phyloP scores from a whole-genome alignment of 2,888 invertebrate species.

The Euzetes globulus region DNA sequence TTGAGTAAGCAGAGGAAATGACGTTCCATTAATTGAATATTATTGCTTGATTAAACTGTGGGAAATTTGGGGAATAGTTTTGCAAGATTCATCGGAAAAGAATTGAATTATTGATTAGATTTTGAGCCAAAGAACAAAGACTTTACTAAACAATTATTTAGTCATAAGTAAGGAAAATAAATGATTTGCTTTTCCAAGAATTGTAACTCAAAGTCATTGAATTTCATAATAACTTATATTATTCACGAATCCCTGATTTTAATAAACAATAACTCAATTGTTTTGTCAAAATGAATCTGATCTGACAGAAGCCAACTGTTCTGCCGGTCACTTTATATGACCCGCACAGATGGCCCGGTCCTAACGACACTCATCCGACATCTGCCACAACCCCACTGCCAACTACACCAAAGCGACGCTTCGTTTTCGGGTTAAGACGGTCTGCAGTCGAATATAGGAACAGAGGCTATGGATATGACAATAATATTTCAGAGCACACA shows the following conservation, averaged over 20 bases:
- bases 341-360: constrained; percentile 12
- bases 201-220: not conserved
- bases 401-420: not conserved
- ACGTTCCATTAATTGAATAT: no score
- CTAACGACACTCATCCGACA: constrained; percentile 1
- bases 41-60: no score
- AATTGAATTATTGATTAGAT: no score
- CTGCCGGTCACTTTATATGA: constrained; percentile 15
- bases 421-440: not conserved
- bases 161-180: no score
- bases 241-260: not conserved
- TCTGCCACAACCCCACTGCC: not conserved
- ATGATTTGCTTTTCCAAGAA: not conserved
- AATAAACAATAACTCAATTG: not conserved
- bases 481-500: not conserved
- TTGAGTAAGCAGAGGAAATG: no score
- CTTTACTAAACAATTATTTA: no score
- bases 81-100: no score
- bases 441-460: not conserved
- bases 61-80: no score
- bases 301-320: not conserved
- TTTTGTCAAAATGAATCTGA: not conserved
- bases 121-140: no score
- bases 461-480: constrained; percentile 4
- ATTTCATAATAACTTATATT: not conserved